Evolutionary conservation across 2,113 vertebrate species (phyloP), one percentile per base, ranked within the genome.

Genomic region (Xiphophorus hellerii): DNA sequence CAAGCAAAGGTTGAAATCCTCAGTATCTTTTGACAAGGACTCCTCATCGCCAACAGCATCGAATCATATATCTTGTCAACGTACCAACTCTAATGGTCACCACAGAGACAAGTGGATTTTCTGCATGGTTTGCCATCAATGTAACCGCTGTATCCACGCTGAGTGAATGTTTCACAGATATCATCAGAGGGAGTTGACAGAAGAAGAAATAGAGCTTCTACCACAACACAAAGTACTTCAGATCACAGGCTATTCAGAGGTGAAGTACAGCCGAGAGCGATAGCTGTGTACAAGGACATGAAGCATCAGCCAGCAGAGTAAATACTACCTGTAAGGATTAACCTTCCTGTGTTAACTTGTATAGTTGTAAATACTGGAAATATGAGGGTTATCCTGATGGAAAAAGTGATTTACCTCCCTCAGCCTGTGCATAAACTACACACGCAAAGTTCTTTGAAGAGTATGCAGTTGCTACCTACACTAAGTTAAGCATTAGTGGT

Each of bases 101-200:
- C 87, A 68, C 69, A 64, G 76, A 66, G 73, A 90, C 82, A 82
- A 92, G 87, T 85, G 88, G 90, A 94, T 94, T 90, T 94, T 93
- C 91, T 92, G 92, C 86, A 88, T 92, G 92, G 85, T 78, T 94
- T 89, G 80, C 73, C 84, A 82, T 79, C 71, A 93, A 90, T 89
- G 84, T 86, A 80, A 76, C 76, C 31, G 73, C 79, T 66, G 73
- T 76, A 77, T 89, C 69, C 76, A 73, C 2, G 73, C 74, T 90
- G 86, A 94, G 87, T 92, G 91, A 92, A 88, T 81, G 86, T 86
- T 84, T 92, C 80, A 89, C 78, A 81, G 86, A 73, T 68, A 66
- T 84, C 71, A 77, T 83, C 66, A 29, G 13, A 8, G 73, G 73
- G 73, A 89, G 77, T 82, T 85, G 84, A 89, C 82, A 74, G 73